Percentiles rank a stretch among this genome's conserved stretches.
phyloP scores from a whole-genome alignment of 2,888 invertebrate genomes.

The Odontothrips loti region DNA sequence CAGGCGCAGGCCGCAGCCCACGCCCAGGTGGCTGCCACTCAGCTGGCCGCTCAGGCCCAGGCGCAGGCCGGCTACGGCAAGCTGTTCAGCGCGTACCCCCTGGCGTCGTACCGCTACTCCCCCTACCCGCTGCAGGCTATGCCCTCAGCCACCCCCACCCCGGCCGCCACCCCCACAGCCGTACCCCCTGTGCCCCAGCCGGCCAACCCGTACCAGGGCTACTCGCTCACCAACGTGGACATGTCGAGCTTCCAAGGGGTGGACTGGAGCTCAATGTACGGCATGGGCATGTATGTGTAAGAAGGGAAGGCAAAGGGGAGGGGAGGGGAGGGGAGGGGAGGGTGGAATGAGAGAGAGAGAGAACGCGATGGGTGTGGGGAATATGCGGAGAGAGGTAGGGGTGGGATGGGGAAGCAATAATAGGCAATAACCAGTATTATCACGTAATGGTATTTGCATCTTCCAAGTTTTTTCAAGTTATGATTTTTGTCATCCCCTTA shows the following conservation, averaged over 20 bases:
- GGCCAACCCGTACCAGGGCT: conserved; percentile 67
- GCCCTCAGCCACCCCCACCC: conserved; percentile 47
- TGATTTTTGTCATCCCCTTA: conserved; percentile 18
- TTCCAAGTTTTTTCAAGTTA: conserved; percentile 27
- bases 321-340: no score
- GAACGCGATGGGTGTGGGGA: no score
- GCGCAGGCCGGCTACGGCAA: conserved; percentile 63
- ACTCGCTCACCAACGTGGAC: conserved; percentile 82
- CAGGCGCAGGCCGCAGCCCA: conserved; percentile 49
- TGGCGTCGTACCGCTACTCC: conserved; percentile 58
- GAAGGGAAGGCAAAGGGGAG: conserved; percentile 32
- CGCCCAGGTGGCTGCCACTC: conserved; percentile 49
- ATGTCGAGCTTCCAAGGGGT: conserved; percentile 90
- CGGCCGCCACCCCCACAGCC: conserved; percentile 57
- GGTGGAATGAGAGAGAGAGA: no score
- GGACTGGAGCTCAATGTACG: conserved; percentile 88
- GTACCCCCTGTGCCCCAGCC: conserved; percentile 61
- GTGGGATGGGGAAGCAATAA: conserved; percentile 48
- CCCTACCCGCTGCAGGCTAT: conserved; percentile 54
- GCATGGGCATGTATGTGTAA: conserved; percentile 88
- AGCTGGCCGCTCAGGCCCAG: conserved; percentile 55
- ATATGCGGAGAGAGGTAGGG: conserved; percentile 35
- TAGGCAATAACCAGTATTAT: conserved; percentile 54
- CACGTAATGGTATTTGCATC: conserved; percentile 33
- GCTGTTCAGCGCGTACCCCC: conserved; percentile 58